These are phyloP conservation scores for Andrena praecox DNA, from an alignment of 2,888 invertebrate species.

Conservation along the genomic window DNA sequence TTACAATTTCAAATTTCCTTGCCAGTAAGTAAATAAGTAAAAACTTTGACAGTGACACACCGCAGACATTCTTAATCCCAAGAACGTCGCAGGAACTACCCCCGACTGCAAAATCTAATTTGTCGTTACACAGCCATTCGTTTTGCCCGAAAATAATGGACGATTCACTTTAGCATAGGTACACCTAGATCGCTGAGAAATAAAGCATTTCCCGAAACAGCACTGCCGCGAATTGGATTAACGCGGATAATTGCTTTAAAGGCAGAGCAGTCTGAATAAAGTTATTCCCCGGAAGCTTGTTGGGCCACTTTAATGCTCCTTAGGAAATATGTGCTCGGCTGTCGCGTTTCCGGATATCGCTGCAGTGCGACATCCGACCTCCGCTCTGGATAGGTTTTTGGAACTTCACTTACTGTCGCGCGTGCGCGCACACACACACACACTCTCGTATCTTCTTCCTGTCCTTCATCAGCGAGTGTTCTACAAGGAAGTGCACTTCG, in stretches of 20 bases:
- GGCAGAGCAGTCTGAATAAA: neutral
- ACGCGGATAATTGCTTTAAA: slow-evolving; percentile 15
- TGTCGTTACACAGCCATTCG: too few relatives aligned
- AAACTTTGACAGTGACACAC: too few relatives aligned
- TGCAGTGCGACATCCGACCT: slow-evolving; percentile 59
- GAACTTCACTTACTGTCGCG: slow-evolving; percentile 44
- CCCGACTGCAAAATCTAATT: too few relatives aligned
- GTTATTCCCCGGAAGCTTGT: neutral
- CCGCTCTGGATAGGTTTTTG: slow-evolving; percentile 20
- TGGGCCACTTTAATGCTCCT: slow-evolving; percentile 35
- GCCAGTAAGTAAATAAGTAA: too few relatives aligned
- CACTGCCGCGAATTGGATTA: neutral
- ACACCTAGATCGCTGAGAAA: neutral
- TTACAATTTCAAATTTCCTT: too few relatives aligned
- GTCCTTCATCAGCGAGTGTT: slow-evolving; percentile 66
- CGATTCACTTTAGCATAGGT: neutral
- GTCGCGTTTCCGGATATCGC: slow-evolving; percentile 57
- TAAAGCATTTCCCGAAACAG: neutral
- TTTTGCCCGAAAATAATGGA: neutral
- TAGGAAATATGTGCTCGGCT: slow-evolving; percentile 49
- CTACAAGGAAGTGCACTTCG: slow-evolving; percentile 79
- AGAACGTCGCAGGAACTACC: too few relatives aligned
- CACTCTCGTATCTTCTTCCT: slow-evolving; percentile 52
- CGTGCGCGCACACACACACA: slow-evolving; percentile 7
- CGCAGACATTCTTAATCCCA: too few relatives aligned